Evolutionary conservation across 2,113 vertebrate genomes (phyloP).

Genomic region (Pelvicachromis taeniatus): DNA sequence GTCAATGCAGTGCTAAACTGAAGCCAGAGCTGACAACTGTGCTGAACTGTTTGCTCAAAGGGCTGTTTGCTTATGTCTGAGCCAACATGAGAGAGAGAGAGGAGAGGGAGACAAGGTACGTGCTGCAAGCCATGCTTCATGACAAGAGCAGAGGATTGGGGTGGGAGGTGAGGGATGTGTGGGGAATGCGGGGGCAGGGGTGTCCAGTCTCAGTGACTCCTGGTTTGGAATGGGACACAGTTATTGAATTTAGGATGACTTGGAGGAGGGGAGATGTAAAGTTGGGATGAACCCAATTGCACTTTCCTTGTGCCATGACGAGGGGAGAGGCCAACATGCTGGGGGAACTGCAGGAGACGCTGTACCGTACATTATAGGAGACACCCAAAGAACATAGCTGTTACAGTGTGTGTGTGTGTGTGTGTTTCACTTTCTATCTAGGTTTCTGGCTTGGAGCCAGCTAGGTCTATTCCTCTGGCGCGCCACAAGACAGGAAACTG

Average conservation of each 20-base stretch:
- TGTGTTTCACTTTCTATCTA: constrained; percentile 29
- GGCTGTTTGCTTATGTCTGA: constrained; percentile 74
- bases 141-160: constrained; percentile 31
- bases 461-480: constrained; percentile 64
- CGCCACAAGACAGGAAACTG: constrained; percentile 77
- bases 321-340: background rate
- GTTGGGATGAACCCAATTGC: constrained; percentile 10
- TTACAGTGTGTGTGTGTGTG: background rate
- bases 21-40: constrained; percentile 50
- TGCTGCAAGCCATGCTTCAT: constrained; percentile 71
- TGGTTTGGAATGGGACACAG: constrained; percentile 34
- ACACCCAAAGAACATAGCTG: constrained; percentile 16
- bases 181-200: constrained; percentile 47
- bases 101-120: constrained; percentile 70
- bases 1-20: background rate
- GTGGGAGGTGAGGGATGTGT: constrained; percentile 56
- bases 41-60: constrained; percentile 66
- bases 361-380: constrained; percentile 18
- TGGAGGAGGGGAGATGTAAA: constrained; percentile 1
- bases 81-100: constrained; percentile 64
- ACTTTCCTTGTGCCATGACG: background rate
- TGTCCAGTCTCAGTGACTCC: constrained; percentile 71
- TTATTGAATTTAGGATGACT: constrained; percentile 29
- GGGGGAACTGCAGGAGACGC: background rate
- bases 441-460: constrained; percentile 63